Evolutionary conservation across 2,888 invertebrate species (phyloP).

Genomic region (Reticulitermes lucifugus): DNA sequence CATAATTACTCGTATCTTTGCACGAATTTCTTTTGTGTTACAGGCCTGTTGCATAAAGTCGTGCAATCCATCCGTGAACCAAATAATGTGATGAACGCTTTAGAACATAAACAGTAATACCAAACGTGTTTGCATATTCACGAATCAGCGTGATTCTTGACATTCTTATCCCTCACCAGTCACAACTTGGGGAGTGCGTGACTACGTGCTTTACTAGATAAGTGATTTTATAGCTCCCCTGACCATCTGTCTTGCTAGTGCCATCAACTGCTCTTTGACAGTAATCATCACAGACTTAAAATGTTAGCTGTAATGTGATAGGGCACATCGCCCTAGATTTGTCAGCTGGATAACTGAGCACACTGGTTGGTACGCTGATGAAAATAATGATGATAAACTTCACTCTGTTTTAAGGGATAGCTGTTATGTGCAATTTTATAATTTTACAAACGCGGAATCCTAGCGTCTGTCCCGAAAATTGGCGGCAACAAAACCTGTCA

Average conservation of each 20-base stretch:
- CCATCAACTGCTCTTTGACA: background rate
- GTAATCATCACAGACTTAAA: slow-evolving; percentile 2
- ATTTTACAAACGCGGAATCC: too few relatives aligned
- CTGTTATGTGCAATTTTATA: too few relatives aligned
- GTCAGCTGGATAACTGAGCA: background rate
- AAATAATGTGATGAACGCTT: background rate
- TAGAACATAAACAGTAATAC: background rate
- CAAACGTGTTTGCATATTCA: background rate
- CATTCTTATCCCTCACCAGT: background rate
- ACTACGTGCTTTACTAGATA: slow-evolving; percentile 19
- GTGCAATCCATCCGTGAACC: background rate
- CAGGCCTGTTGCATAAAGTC: background rate
- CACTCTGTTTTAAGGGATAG: too few relatives aligned
- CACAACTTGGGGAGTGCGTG: background rate
- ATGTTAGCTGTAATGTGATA: slow-evolving; percentile 13
- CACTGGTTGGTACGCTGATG: too few relatives aligned
- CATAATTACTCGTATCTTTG: background rate
- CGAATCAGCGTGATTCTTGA: background rate
- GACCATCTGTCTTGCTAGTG: background rate
- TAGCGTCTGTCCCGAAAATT: too few relatives aligned
- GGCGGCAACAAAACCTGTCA: too few relatives aligned
- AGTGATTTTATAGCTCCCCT: background rate
- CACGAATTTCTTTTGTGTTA: background rate
- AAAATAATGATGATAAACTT: too few relatives aligned
- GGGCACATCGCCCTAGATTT: background rate